Evolutionary conservation across 2,113 vertebrate species (phyloP).

Genomic region (Xerus inauris): DNA sequence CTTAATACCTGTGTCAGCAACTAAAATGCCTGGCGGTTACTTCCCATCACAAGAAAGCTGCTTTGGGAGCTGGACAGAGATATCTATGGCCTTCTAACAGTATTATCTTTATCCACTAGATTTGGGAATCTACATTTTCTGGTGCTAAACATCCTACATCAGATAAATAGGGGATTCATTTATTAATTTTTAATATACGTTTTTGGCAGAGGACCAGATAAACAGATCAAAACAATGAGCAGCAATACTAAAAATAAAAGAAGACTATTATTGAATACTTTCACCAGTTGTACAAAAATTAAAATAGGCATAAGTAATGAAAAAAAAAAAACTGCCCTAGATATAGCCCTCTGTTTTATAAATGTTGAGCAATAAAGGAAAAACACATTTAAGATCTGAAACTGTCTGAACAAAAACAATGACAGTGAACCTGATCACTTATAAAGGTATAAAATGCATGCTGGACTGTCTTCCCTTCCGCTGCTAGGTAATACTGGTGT

Average conservation of each 20-base stretch:
- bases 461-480: background rate
- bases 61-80: background rate
- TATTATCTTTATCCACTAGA: background rate
- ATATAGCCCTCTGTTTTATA: background rate
- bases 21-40: background rate
- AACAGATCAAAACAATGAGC: constrained; percentile 4
- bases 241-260: background rate
- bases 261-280: background rate
- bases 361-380: background rate
- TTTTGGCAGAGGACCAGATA: background rate
- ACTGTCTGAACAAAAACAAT: background rate
- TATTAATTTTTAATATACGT: background rate
- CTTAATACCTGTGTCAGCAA: background rate
- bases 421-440: background rate
- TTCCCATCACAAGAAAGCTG: background rate
- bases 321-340: background rate
- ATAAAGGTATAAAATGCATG: background rate
- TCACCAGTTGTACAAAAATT: background rate
- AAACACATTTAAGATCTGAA: background rate
- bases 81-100: background rate
- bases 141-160: background rate
- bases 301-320: background rate
- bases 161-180: background rate
- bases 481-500: background rate
- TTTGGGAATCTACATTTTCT: background rate